Percentiles rank a stretch among this genome's conserved stretches.
Conservation (phyloP, 2,113 vertebrate genomes). For the Mola mola region DNA sequence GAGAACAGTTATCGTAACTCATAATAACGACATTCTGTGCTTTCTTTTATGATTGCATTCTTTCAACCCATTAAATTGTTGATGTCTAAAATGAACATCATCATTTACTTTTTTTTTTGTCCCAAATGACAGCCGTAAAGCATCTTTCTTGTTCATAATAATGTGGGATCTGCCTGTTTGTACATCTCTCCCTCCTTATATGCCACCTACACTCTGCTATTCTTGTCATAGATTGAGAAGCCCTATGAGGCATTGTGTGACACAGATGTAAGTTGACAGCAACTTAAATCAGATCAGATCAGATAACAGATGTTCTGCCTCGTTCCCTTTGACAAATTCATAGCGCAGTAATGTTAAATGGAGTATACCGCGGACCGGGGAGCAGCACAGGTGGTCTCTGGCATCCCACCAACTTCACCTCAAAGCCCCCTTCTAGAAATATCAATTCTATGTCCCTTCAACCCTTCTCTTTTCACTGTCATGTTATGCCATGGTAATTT, state of each 20-base stretch:
- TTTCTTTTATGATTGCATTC: not conserved
- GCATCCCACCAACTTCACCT: conserved; percentile 51
- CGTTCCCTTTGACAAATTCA: conserved; percentile 61
- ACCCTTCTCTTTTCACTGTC: conserved; percentile 42
- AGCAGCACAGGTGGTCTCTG: conserved; percentile 59
- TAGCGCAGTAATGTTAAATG: conserved; percentile 69
- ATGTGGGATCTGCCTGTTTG: conserved; percentile 22
- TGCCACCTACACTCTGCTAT: conserved; percentile 41
- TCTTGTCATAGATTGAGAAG: conserved; percentile 47
- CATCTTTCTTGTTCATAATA: conserved; percentile 28
- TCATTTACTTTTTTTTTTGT: conserved; percentile 1
- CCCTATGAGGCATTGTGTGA: conserved; percentile 59
- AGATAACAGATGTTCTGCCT: conserved; percentile 67
- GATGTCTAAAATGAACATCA: not conserved
- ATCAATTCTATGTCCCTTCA: conserved; percentile 24
- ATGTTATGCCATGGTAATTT: conserved; percentile 48
- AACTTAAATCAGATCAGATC: conserved; percentile 73
- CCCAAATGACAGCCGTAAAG: conserved; percentile 27
- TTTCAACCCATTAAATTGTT: not conserved
- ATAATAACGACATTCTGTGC: no score
- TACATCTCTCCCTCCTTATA: conserved; percentile 17
- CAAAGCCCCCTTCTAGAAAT: conserved; percentile 26
- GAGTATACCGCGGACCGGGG: conserved; percentile 57
- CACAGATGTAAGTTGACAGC: conserved; percentile 69
- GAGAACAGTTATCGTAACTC: no score